Conservation (phyloP, 2,797 vertebrate species). For the Peromyscus attwateri region DNA sequence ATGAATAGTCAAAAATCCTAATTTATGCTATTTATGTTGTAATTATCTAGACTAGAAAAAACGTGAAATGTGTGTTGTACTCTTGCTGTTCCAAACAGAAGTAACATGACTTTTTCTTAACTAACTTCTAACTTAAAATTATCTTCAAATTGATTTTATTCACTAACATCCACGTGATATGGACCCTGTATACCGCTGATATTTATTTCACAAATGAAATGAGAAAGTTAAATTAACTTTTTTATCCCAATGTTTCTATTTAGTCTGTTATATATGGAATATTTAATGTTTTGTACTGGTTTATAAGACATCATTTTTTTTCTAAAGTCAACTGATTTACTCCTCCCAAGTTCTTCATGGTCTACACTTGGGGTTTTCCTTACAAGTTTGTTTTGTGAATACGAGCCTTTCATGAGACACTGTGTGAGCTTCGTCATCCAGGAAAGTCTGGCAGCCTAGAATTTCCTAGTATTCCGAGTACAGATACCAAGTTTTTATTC, state of each 20-base stretch:
- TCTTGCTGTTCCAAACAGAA: not conserved
- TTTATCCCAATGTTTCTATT: not conserved
- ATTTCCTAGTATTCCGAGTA: not conserved
- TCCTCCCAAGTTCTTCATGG: not conserved
- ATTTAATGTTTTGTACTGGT: conserved; percentile 5
- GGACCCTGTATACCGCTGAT: not conserved
- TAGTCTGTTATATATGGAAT: not conserved
- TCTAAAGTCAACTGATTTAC: not conserved
- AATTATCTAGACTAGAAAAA: not conserved
- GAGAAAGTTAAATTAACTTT: not conserved
- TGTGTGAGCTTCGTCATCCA: not conserved
- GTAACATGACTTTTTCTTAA: not conserved
- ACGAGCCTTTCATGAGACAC: not conserved
- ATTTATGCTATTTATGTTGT: not conserved
- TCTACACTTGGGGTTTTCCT: not conserved
- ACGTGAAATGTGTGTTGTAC: not conserved
- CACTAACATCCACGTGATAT: not conserved
- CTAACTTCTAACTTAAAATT: not conserved
- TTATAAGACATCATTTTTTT: not conserved
- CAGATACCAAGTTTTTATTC: not conserved
- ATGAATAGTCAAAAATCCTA: not conserved
- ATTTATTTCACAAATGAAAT: conserved; percentile 30
- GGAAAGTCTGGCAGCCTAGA: not conserved
- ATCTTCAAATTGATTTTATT: not conserved
- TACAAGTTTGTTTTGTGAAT: not conserved